These are phyloP conservation scores for Sitobion miscanthi DNA, from an alignment of 1,140 invertebrate genomes.

Conservation along the genomic window DNA sequence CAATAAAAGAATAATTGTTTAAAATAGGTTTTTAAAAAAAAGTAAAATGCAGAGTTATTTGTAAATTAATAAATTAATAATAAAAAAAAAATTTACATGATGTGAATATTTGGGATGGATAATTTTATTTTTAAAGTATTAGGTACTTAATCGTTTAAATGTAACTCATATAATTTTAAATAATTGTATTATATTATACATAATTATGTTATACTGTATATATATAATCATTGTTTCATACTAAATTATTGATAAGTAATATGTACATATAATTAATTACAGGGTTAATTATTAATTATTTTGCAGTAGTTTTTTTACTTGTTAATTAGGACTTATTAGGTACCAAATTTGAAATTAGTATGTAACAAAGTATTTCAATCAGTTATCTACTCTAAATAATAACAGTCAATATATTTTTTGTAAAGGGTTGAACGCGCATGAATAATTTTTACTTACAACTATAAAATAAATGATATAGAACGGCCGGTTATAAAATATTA, in stretches of 20 bases:
- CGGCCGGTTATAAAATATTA: neutral
- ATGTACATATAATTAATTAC: neutral
- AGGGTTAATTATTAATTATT: neutral
- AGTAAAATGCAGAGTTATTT: neutral
- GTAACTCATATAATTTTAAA: neutral
- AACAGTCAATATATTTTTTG: neutral
- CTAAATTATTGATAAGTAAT: neutral
- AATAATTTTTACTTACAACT: neutral
- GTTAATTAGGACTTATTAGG: neutral
- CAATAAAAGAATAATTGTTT: neutral
- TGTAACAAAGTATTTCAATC: neutral
- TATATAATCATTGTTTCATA: neutral
- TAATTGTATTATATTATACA: neutral
- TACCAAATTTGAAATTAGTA: neutral
- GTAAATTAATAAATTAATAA: neutral
- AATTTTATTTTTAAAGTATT: neutral
- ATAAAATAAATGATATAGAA: neutral
- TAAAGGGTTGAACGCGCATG: neutral
- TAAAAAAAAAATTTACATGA: no score
- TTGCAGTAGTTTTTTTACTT: neutral
- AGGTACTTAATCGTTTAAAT: neutral
- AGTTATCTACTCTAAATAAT: neutral
- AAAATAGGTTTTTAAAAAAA: neutral
- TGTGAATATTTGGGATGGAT: neutral
- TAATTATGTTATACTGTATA: neutral